Conservation (phyloP, 1,140 invertebrate species). For the Drosophila takahashii region DNA sequence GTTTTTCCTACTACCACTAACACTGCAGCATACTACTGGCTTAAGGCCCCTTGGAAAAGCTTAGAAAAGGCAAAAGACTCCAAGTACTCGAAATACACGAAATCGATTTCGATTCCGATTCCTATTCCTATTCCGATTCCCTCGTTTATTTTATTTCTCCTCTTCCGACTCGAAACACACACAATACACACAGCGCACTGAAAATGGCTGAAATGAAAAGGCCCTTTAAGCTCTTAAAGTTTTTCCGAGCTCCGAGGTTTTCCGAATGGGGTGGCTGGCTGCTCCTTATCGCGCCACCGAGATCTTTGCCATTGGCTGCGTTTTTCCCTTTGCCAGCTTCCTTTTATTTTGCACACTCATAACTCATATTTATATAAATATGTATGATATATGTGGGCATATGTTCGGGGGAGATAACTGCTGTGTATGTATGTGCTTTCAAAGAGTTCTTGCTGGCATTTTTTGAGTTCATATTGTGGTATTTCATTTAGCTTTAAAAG, state of each 20-base stretch:
- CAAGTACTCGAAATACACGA: constrained; percentile 32
- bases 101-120: constrained; percentile 35
- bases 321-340: constrained; percentile 25
- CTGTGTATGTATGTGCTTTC: background rate
- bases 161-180: background rate
- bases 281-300: constrained; percentile 38
- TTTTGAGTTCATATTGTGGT: too few species aligned
- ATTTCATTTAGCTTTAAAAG: too few species aligned
- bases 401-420: constrained; percentile 16
- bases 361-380: constrained; percentile 46
- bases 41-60: constrained; percentile 37
- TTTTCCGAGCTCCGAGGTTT: background rate
- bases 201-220: constrained; percentile 7
- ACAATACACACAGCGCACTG: constrained; percentile 8
- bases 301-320: constrained; percentile 58
- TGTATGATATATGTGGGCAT: constrained; percentile 26
- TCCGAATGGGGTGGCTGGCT: constrained; percentile 11
- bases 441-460: background rate
- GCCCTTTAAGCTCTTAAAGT: constrained; percentile 43
- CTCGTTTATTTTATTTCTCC: constrained; percentile 28
- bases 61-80: constrained; percentile 36
- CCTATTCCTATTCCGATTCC: constrained; percentile 26
- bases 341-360: constrained; percentile 30
- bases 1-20: background rate
- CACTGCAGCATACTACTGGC: constrained; percentile 11